These are phyloP conservation scores for Oryzias curvinotus DNA, from an alignment of 2,113 vertebrate species.

Conservation along the genomic window DNA sequence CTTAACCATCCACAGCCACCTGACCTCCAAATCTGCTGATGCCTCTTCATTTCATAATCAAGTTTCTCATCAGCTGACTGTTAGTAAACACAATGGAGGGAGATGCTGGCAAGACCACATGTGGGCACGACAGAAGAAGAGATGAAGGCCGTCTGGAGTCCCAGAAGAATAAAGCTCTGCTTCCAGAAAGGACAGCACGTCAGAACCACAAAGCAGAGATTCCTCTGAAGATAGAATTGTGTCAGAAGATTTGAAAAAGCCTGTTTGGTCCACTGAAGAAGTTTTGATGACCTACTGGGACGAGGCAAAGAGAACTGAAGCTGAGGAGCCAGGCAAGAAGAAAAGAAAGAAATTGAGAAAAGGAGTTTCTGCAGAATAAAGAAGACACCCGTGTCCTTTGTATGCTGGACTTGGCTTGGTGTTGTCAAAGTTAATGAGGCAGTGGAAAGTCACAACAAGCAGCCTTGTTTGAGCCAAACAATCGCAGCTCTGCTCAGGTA, in stretches of 20 bases:
- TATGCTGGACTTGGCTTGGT: background rate
- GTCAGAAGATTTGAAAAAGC: no score
- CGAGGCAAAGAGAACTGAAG: no score
- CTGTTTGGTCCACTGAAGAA: no score
- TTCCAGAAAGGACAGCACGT: no score
- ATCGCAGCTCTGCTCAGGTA: conserved; percentile 18
- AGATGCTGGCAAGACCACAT: conserved; percentile 16
- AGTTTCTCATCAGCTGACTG: conserved; percentile 22
- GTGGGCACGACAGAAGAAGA: conserved; percentile 1
- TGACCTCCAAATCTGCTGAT: conserved; percentile 3
- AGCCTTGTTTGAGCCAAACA: conserved; percentile 50
- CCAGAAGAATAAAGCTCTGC: background rate
- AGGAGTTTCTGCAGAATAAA: no score
- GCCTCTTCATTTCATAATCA: conserved; percentile 14
- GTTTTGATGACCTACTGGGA: no score
- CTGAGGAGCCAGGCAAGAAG: no score
- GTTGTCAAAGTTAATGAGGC: conserved; percentile 44
- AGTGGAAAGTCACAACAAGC: conserved; percentile 41
- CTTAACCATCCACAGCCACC: background rate
- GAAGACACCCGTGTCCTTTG: no score
- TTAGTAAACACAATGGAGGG: conserved; percentile 31
- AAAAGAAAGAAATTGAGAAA: no score
- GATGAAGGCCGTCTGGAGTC: background rate
- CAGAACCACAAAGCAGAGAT: no score
- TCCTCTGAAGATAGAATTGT: no score